Conservation (phyloP, 2,888 invertebrate species). For the Myopa tessellatipennis region DNA sequence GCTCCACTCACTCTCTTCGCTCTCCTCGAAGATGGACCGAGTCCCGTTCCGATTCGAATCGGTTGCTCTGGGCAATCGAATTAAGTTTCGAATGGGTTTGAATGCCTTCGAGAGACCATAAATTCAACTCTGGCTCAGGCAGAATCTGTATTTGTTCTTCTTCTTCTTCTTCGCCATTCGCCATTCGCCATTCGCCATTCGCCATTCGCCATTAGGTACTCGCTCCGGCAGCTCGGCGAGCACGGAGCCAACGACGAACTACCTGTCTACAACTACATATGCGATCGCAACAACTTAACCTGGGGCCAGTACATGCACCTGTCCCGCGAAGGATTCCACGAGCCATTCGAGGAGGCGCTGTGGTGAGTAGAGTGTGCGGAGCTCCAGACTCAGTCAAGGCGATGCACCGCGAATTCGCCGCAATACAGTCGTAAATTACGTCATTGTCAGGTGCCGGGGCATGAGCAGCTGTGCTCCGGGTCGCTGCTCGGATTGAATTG, state of each 20-base stretch:
- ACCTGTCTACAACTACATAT: constrained; percentile 68
- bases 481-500: neutral
- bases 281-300: constrained; percentile 66
- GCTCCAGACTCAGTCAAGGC: neutral
- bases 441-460: constrained; percentile 34
- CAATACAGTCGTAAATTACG: constrained; percentile 39
- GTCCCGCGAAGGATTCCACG: constrained; percentile 66
- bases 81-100: constrained; percentile 36
- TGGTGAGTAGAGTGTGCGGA: constrained; percentile 60
- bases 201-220: constrained; percentile 51
- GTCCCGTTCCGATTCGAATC: neutral
- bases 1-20: no score
- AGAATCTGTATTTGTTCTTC: neutral
- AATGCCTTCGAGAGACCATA: neutral
- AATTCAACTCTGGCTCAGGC: neutral
- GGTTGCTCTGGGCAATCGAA: constrained; percentile 1
- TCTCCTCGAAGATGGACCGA: no score
- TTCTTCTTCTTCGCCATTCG: neutral
- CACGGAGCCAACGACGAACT: constrained; percentile 56
- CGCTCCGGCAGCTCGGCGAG: constrained; percentile 48
- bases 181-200: neutral
- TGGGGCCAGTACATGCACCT: constrained; percentile 69
- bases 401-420: constrained; percentile 15
- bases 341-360: constrained; percentile 67
- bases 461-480: neutral